A percentile compares a stretch with the other conserved stretches of the same genome.
Conservation (phyloP, 1,140 invertebrate species). For the Nymphalis io region DNA sequence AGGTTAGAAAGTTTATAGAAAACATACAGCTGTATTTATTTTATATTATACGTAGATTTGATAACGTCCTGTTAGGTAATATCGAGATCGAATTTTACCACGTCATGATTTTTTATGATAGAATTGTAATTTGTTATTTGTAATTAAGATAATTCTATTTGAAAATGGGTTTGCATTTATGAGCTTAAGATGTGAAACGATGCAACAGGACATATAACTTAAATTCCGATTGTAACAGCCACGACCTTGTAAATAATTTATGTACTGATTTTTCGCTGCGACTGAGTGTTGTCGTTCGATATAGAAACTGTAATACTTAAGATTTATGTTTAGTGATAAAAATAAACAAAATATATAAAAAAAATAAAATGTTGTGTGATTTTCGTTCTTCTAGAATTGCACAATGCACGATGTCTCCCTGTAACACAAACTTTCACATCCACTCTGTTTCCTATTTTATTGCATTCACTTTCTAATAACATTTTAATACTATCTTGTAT, state of each 20-base stretch:
- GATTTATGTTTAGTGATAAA: constrained; percentile 80
- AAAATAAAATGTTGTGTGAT: constrained; percentile 60
- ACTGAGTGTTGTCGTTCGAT: constrained; percentile 78
- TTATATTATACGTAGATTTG: constrained; percentile 63
- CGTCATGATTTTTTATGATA: constrained; percentile 21
- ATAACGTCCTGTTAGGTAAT: constrained; percentile 48
- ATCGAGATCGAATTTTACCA: constrained; percentile 33
- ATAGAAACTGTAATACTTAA: constrained; percentile 80
- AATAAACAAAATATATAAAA: constrained; percentile 78
- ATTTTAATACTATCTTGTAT: constrained; percentile 62
- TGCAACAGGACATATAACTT: constrained; percentile 40
- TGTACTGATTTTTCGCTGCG: constrained; percentile 75
- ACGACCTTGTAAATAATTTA: constrained; percentile 76
- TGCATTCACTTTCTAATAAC: constrained; percentile 73
- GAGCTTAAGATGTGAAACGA: constrained; percentile 32
- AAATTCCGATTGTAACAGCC: constrained; percentile 51
- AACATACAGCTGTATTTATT: constrained; percentile 73
- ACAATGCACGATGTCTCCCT: constrained; percentile 63
- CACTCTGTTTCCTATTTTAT: constrained; percentile 64
- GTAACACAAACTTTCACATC: constrained; percentile 63
- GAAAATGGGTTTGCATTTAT: constrained; percentile 66
- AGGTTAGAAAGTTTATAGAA: constrained; percentile 65
- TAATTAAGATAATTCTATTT: constrained; percentile 26
- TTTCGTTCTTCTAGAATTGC: constrained; percentile 59
- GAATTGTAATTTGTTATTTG: constrained; percentile 18